Percentiles rank a stretch among this genome's conserved stretches.
Evolutionary conservation across 2,888 invertebrate species (phyloP).

Genomic region (Glaucopsyche alexis): DNA sequence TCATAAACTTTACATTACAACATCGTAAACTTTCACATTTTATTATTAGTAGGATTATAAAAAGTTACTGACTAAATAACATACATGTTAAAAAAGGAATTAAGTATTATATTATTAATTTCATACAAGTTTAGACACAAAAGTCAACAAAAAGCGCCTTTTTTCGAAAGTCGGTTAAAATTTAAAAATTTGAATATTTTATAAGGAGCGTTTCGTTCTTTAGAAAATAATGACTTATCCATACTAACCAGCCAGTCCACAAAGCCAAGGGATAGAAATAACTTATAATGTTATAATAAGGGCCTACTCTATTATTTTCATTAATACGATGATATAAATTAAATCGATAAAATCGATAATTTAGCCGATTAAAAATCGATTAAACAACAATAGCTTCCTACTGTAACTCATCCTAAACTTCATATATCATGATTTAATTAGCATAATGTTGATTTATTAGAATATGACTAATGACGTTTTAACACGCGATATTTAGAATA

Average conservation of each 20-base stretch:
- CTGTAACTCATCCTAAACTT: not conserved
- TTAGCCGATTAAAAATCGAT: slow-evolving; percentile 26
- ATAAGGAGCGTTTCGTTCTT: too few species aligned
- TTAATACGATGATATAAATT: slow-evolving; percentile 1
- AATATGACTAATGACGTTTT: not conserved
- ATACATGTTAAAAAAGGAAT: too few species aligned
- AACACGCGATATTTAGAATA: not conserved
- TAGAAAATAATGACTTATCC: not conserved
- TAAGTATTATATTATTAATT: too few species aligned
- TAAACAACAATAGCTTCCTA: slow-evolving; percentile 20
- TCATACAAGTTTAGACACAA: not conserved
- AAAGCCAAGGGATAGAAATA: too few species aligned
- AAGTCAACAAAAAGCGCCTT: too few species aligned
- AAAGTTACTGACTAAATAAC: not conserved
- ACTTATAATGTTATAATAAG: too few species aligned
- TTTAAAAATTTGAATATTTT: too few species aligned
- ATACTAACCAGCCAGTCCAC: not conserved
- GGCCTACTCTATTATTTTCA: not conserved
- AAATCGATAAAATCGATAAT: slow-evolving; percentile 10
- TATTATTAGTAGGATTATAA: not conserved
- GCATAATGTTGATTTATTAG: not conserved
- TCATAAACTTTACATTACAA: too few species aligned
- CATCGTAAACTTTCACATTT: too few species aligned
- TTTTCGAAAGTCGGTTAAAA: too few species aligned
- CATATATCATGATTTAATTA: not conserved